phyloP scores from a whole-genome alignment of 2,888 invertebrate species.

The Coenonympha arcania region DNA sequence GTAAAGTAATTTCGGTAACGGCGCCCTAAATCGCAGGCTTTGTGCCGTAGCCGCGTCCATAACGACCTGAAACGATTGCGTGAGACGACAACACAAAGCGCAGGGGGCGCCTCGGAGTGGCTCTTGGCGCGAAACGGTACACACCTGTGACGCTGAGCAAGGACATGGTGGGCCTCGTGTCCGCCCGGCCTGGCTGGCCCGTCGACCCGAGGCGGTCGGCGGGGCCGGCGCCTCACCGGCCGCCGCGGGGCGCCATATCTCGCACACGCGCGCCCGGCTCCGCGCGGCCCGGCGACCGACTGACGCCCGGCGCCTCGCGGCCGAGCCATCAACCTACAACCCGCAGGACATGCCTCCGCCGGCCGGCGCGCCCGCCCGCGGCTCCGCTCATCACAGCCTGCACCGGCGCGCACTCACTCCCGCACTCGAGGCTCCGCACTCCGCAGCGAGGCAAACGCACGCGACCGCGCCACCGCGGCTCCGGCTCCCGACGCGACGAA shows the following conservation, averaged over 20 bases:
- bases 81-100: constrained; percentile 47
- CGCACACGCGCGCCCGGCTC: constrained; percentile 61
- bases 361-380: constrained; percentile 31
- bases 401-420: constrained; percentile 24
- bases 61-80: constrained; percentile 48
- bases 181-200: constrained; percentile 61
- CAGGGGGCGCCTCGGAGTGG: constrained; percentile 31
- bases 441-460: constrained; percentile 29
- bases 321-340: constrained; percentile 37
- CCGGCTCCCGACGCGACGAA: constrained; percentile 29
- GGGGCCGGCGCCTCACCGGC: constrained; percentile 74
- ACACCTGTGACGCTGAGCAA: constrained; percentile 74
- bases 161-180: constrained; percentile 68
- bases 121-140: constrained; percentile 40
- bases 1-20: neutral
- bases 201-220: constrained; percentile 74
- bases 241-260: constrained; percentile 70
- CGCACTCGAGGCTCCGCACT: constrained; percentile 27
- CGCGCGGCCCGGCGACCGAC: constrained; percentile 67
- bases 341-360: constrained; percentile 35
- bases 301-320: constrained; percentile 47
- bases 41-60: constrained; percentile 41
- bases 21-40: constrained; percentile 14
- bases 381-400: constrained; percentile 29
- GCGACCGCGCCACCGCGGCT: constrained; percentile 26